Evolutionary conservation across 2,888 invertebrate species (phyloP).

Genomic region (Leucania comma): DNA sequence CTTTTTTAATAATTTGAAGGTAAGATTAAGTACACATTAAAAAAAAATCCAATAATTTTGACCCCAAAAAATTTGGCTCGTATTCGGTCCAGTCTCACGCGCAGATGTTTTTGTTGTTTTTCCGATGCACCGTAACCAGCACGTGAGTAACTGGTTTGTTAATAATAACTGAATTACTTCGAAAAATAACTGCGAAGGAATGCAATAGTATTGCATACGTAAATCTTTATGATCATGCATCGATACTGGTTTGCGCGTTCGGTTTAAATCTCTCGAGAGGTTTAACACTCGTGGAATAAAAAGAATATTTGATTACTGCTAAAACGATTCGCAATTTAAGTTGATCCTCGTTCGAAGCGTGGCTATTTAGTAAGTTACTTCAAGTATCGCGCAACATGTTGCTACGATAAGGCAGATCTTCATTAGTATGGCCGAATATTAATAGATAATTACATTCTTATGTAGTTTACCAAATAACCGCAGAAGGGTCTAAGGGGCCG

Average conservation of each 20-base stretch:
- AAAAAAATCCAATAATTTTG: not conserved
- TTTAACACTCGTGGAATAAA: slow-evolving; percentile 26
- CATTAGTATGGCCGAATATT: slow-evolving; percentile 7
- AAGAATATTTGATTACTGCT: slow-evolving; percentile 34
- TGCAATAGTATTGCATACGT: slow-evolving; percentile 12
- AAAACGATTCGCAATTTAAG: slow-evolving; percentile 39
- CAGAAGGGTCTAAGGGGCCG: not conserved
- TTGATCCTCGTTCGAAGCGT: slow-evolving; percentile 46
- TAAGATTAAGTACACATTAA: not conserved
- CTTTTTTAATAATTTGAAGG: not conserved
- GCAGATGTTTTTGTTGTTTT: slow-evolving; percentile 25
- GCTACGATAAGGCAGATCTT: slow-evolving; percentile 8
- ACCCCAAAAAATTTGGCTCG: slow-evolving; percentile 18
- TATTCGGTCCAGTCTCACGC: slow-evolving; percentile 3
- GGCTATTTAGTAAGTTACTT: slow-evolving; percentile 41
- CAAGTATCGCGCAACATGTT: slow-evolving; percentile 34
- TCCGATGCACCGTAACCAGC: slow-evolving; percentile 17
- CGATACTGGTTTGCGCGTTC: slow-evolving; percentile 22
- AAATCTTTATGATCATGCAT: not conserved
- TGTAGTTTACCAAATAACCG: slow-evolving; percentile 11
- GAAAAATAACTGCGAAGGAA: slow-evolving; percentile 24
- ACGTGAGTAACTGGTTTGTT: slow-evolving; percentile 43
- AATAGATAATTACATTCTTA: slow-evolving; percentile 16
- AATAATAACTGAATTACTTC: slow-evolving; percentile 16
- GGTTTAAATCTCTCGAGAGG: slow-evolving; percentile 6